A percentile compares a stretch with the other conserved stretches of the same genome.
Conservation (phyloP, 2,113 vertebrate genomes). For the Tapirus terrestris region DNA sequence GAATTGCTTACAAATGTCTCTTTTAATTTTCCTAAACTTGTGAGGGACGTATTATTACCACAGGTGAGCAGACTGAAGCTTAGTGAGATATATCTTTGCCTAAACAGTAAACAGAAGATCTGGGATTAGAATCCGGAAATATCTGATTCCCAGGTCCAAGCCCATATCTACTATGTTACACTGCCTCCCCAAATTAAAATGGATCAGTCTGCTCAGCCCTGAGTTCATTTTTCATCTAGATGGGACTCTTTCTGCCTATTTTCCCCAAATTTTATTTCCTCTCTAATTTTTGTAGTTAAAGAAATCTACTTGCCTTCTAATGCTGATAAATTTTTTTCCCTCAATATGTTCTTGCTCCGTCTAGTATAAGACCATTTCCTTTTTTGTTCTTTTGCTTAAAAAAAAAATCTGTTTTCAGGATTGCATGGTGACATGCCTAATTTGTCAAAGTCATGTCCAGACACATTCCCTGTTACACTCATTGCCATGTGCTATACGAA, state of each 20-base stretch:
- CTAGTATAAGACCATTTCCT: neutral
- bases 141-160: neutral
- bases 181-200: neutral
- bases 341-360: neutral
- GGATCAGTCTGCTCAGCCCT: neutral
- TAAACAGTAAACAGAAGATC: neutral
- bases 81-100: neutral
- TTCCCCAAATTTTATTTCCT: neutral
- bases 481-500: neutral
- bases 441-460: neutral
- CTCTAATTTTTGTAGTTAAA: neutral
- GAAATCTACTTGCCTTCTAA: neutral
- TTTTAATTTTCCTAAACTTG: neutral
- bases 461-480: neutral
- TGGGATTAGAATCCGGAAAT: neutral
- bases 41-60: neutral
- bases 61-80: neutral
- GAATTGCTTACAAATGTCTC: neutral
- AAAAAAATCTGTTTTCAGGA: neutral
- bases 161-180: rapidly evolving
- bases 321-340: neutral
- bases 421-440: neutral
- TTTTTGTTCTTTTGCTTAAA: neutral
- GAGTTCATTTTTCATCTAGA: neutral
- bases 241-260: neutral